A percentile compares a stretch with the other conserved stretches of the same genome.
Conservation (phyloP, 2,113 vertebrate genomes). For the Ascaphus truei region DNA sequence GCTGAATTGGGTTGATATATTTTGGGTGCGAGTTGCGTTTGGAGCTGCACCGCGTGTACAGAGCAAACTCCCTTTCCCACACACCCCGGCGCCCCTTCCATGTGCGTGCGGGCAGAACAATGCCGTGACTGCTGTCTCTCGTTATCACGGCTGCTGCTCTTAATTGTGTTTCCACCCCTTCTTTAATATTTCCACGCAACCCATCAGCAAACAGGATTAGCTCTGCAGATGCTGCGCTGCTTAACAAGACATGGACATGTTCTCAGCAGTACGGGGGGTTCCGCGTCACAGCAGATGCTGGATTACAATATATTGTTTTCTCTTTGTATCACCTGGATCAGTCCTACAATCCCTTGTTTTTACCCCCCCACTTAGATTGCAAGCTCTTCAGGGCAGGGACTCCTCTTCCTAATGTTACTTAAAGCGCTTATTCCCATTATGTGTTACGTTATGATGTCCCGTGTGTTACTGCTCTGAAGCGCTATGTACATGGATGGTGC, state of each 20-base stretch:
- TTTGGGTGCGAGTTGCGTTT: too few species aligned
- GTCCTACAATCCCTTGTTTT: not conserved
- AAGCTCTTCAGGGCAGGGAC: too few species aligned
- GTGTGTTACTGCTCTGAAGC: too few species aligned
- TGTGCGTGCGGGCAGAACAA: not conserved
- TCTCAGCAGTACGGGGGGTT: not conserved
- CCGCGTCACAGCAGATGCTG: not conserved
- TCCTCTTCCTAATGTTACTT: too few species aligned
- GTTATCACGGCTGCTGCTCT: constrained; percentile 2
- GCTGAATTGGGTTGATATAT: too few species aligned
- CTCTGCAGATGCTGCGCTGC: constrained; percentile 16
- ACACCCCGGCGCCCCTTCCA: too few species aligned
- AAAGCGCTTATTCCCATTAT: too few species aligned
- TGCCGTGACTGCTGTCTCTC: not conserved
- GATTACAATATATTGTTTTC: not conserved
- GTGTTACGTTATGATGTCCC: too few species aligned
- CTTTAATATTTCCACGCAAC: constrained; percentile 26
- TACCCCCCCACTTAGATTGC: too few species aligned
- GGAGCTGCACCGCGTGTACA: too few species aligned
- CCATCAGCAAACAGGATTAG: constrained; percentile 28
- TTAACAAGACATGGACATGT: constrained; percentile 25
- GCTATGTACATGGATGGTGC: too few species aligned
- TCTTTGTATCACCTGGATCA: not conserved
- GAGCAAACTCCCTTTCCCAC: too few species aligned
- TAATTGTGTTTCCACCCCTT: constrained; percentile 26